Evolutionary conservation across 2,113 vertebrate species (phyloP), one percentile per base, ranked within the genome.

Genomic region (Tenrec ecaudatus): DNA sequence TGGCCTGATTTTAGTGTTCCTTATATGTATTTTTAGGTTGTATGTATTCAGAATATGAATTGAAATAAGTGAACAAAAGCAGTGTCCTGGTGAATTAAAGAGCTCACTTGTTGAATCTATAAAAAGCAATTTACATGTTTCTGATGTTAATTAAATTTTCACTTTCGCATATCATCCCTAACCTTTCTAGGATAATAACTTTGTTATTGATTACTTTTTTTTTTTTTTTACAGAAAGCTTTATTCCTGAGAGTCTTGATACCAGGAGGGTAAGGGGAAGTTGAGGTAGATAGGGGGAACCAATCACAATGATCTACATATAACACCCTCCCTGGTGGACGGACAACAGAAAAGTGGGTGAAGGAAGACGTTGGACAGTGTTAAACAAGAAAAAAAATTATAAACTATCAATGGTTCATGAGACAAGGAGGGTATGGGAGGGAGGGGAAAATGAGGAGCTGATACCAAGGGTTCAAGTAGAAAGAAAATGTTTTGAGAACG

Each of bases 101-200:
- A 90, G 16, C 10, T 29, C 36, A 86, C 86, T 86, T 89, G 27
- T 47, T 66, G 16, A 69, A 88, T 86, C 17, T 62, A 36, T 91
- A 80, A 81, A 73, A 89, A 83, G 11, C 12, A 43, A 85, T 53
- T 94, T 92, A 90, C 36, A 60, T 76, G 85, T 53, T 77, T 89
- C 14, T 94, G 20, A 78, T 60, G 43, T 80, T 95, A 94, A 95
- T 86, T 87, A 89, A 86, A 77, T 77, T 84, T 94, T 85, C 23
- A n/a, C 83, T 80, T 80, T 22, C 88, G 62, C 22, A 20, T 90
- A 82, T 40, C 40, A 43, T 78, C 79, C 60, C 80, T 88, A 88
- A 82, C 64, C 40, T 86, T 91, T 94, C 14, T 86, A 83, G 58
- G 77, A 40, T 3, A 23, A 78, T 82, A 68, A 83, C 23, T 89